Percentiles rank a stretch among this genome's conserved stretches.
Conservation (phyloP, 2,888 invertebrate species). For the Euproctis similis region DNA sequence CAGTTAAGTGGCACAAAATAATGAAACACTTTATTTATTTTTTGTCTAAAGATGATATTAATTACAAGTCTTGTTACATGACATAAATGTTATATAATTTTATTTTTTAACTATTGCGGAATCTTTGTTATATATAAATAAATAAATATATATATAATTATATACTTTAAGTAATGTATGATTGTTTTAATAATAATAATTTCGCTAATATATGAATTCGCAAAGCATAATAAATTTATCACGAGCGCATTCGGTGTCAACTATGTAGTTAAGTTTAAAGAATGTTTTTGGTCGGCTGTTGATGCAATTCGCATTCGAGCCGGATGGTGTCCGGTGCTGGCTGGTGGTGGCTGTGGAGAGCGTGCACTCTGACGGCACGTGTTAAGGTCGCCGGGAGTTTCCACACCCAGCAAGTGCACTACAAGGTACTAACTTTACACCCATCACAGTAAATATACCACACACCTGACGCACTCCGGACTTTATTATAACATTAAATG, state of each 20-base stretch:
- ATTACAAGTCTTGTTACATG: slow-evolving; percentile 3
- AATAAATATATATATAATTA: no score
- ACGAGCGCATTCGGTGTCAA: slow-evolving; percentile 28
- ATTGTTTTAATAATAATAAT: slow-evolving; percentile 9
- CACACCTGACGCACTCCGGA: slow-evolving; percentile 22
- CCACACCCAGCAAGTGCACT: slow-evolving; percentile 32
- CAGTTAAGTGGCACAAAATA: neutral
- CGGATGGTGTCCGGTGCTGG: no score
- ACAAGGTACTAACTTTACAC: slow-evolving; percentile 18
- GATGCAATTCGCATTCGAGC: slow-evolving; percentile 49
- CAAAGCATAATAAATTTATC: slow-evolving; percentile 33
- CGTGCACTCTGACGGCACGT: slow-evolving; percentile 39
- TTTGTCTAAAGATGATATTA: neutral
- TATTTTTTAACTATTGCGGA: no score
- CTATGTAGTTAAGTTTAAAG: no score
- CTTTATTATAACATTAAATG: no score
- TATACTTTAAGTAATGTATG: no score
- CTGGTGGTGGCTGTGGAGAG: slow-evolving; percentile 25
- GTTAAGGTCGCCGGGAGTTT: slow-evolving; percentile 41
- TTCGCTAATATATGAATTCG: slow-evolving; percentile 33
- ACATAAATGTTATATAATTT: no score
- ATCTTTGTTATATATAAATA: no score
- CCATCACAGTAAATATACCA: slow-evolving; percentile 20
- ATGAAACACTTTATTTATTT: neutral
- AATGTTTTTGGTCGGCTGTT: slow-evolving; percentile 33